A percentile compares a stretch with the other conserved stretches of the same genome.
Evolutionary conservation across 2,797 vertebrate species (phyloP).

Genomic region (Salmo trutta): DNA sequence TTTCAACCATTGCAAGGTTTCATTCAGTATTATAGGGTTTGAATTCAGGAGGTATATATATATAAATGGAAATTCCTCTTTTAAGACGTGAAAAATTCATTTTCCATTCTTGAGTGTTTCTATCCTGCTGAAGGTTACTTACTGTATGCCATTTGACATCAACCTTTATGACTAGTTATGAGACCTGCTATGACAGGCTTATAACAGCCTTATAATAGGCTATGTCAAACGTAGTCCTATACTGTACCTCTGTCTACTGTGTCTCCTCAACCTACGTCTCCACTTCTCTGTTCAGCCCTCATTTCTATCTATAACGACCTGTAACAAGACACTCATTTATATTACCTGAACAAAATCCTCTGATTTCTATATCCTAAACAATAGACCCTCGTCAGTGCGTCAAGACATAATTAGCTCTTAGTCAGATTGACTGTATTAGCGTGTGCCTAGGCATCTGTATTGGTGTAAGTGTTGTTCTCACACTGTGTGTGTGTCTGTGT

Average conservation of each 20-base stretch:
- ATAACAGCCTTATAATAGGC: constrained; percentile 18
- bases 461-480: background rate
- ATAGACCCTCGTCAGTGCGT: constrained; percentile 48
- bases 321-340: no score
- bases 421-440: constrained; percentile 56
- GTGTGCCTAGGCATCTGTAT: background rate
- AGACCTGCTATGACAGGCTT: constrained; percentile 13
- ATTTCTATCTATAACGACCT: constrained; percentile 59
- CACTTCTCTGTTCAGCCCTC: constrained; percentile 38
- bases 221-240: constrained; percentile 10
- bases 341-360: no score
- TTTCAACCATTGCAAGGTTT: no score
- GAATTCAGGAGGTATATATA: no score
- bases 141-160: background rate
- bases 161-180: constrained; percentile 3
- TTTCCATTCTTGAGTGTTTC: constrained; percentile 73
- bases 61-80: no score
- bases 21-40: no score
- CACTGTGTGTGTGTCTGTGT: background rate
- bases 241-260: background rate
- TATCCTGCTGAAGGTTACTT: constrained; percentile 77
- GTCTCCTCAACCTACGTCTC: constrained; percentile 9
- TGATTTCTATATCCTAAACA: constrained; percentile 42
- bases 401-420: constrained; percentile 15
- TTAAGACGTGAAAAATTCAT: constrained; percentile 36